Percentiles rank a stretch among this genome's conserved stretches.
These are phyloP conservation scores for Sebastes nivosus DNA, from an alignment of 2,797 vertebrate species.

Conservation along the genomic window DNA sequence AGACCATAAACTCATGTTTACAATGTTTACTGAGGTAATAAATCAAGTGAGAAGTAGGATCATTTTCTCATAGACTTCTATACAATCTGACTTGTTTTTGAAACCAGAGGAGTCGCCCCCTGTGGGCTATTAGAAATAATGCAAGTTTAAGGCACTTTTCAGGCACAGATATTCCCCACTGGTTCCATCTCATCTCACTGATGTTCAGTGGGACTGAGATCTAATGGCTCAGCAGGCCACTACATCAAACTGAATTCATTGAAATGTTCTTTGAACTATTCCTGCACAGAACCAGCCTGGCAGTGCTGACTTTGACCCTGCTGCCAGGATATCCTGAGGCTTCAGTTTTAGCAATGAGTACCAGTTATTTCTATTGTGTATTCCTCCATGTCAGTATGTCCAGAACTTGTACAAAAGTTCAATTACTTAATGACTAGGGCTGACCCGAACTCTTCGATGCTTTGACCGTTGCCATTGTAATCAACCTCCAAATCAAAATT, in stretches of 20 bases:
- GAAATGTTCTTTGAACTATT: background rate
- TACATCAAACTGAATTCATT: slow-evolving; percentile 14
- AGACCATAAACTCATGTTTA: no score
- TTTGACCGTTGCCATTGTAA: no score
- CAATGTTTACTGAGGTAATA: no score
- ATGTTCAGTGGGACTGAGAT: slow-evolving; percentile 23
- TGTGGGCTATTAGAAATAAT: background rate
- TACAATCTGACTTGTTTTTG: background rate
- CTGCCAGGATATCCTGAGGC: background rate
- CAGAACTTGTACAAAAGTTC: background rate
- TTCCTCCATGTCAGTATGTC: background rate
- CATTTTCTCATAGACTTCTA: no score
- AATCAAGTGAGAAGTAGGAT: no score
- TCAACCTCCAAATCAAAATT: no score
- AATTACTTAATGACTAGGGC: background rate
- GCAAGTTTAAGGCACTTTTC: background rate
- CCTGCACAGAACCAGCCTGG: background rate
- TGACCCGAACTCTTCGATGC: no score
- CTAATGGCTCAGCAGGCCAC: background rate
- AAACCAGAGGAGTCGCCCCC: background rate
- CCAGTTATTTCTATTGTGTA: background rate
- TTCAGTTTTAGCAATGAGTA: background rate
- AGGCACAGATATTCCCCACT: no score
- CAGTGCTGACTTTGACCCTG: background rate
- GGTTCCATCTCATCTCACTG: background rate